Conservation (phyloP, 2,113 vertebrate species). For the Nothoprocta perdicaria region DNA sequence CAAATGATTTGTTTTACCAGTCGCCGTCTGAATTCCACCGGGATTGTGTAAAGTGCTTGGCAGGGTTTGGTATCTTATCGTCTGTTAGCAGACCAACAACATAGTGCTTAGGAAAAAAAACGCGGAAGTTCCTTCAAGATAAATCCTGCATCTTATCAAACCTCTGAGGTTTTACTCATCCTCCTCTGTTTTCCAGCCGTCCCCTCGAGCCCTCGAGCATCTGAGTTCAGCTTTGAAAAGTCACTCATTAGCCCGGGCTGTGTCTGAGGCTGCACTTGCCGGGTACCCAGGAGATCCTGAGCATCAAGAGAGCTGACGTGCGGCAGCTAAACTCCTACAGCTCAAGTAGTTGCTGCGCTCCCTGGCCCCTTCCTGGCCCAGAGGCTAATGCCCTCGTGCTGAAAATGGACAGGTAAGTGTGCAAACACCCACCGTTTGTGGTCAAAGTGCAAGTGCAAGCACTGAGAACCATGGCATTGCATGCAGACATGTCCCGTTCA, state of each 20-base stretch:
- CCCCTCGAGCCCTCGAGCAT: background rate
- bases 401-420: background rate
- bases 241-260: background rate
- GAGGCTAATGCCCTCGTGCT: background rate
- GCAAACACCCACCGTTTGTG: background rate
- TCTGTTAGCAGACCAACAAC: background rate
- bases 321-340: background rate
- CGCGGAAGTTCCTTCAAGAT: slow-evolving; percentile 20
- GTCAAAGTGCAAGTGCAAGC: accelerated
- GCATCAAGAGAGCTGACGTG: background rate
- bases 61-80: background rate
- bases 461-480: accelerated
- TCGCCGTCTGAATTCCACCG: slow-evolving; percentile 29
- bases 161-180: slow-evolving; percentile 26
- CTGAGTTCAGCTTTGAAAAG: slow-evolving; percentile 17
- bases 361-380: background rate
- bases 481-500: accelerated
- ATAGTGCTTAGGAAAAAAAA: slow-evolving; percentile 15
- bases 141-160: background rate
- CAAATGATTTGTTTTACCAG: background rate
- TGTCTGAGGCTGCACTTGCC: background rate
- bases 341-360: background rate
- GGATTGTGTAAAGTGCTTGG: slow-evolving; percentile 32
- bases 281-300: background rate
- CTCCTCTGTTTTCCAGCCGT: background rate